Base-by-base conservation (phyloP, 1,140 invertebrate genomes). In the Daktulosphaira vitifoliae region DNA sequence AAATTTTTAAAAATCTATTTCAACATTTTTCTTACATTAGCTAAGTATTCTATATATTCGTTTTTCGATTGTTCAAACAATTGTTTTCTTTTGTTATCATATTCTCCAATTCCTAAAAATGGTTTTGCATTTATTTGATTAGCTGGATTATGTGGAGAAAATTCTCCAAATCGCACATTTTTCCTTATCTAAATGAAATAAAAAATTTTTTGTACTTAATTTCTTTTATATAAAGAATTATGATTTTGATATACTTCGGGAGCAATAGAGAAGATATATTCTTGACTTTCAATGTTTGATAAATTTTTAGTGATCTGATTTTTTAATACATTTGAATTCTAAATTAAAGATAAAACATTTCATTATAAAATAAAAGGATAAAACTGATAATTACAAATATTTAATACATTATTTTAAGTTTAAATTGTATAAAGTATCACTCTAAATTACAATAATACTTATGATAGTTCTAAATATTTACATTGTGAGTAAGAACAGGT, bases 81-180 rank as follows among this genome's bases (percentile, higher is more conserved):
- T 39, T 37, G 49, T 33, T 62, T 66, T 51, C 46, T 46, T 16
- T 46, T 48, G 13, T 62, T n/a, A 33, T 66, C 66, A 16, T 62
- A 66, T 62, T 66, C 66, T 25, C 66, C 66, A 20, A 66, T 22
- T 15, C 54, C 66, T 38, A 66, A 48, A 15, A 66, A 59, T 9
- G 65, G 65, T 42, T 50, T 37, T 2, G 46, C 37, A 37, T 37
- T 59, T 7, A 50, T 16, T 66, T 50, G 39, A 59, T 59, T 59
- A n/a, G 42, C 66, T 37, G 54, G 66, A 66, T 66, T 66, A 50
- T 59, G 37, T 1, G 66, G 66, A 15, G 53, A 66, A 50, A 39
- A 66, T 38, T 66, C 66, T 49, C 66, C 66, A 66, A 50, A 51
- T 59, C 66, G 66, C 29, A 66, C 53, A 62, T 62, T 62, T 48